Evolutionary conservation across 2,888 invertebrate species (phyloP), one percentile per base, ranked within the genome.

Genomic region (Clusia tigrina): DNA sequence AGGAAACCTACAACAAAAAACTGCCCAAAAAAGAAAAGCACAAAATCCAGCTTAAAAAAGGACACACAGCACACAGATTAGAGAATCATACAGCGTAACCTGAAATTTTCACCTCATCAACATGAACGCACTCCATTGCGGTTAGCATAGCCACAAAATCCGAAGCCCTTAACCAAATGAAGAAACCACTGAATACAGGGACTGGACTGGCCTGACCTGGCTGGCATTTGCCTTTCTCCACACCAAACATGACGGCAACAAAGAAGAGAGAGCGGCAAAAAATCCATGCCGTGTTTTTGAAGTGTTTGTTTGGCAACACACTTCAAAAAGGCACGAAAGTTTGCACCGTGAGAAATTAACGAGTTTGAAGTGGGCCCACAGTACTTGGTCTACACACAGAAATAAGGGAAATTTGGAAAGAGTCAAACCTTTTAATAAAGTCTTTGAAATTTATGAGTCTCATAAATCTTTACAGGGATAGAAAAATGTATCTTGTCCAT

Each of bases 91-190:
- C 20, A 48, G 20, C 20, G n/a, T 3, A 3, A 20, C 22, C 22
- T 48, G 48, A 15, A 48, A 48, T 48, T 48, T 48, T 48, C 48
- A 48, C 18, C 48, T 48, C 48, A 48, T 48, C 48, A 48, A 48
- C 48, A 20, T 20, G 9, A 15, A 22, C 48, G 42, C 42, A 42
- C 32, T 12, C n/a, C 6, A 32, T 9, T 15, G n/a, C 42, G 12
- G 42, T 17, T 32, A 6, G 32, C 9, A n/a, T 12, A 42, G n/a
- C 42, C 42, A n/a, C 42, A 42, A 42, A 6, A n/a, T 6, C 32
- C 6, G 32, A 6, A 32, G 32, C 32, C 32, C 12, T 32, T 32
- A 32, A 32, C 32, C 6, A 32, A 32, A 9, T 32, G 32, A 32
- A 32, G 6, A 12, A 32, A 32, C 6, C 32, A 32, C 12, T 32